These are phyloP conservation scores for Hyppa rectilinea DNA, from an alignment of 2,888 invertebrate species.

Conservation along the genomic window DNA sequence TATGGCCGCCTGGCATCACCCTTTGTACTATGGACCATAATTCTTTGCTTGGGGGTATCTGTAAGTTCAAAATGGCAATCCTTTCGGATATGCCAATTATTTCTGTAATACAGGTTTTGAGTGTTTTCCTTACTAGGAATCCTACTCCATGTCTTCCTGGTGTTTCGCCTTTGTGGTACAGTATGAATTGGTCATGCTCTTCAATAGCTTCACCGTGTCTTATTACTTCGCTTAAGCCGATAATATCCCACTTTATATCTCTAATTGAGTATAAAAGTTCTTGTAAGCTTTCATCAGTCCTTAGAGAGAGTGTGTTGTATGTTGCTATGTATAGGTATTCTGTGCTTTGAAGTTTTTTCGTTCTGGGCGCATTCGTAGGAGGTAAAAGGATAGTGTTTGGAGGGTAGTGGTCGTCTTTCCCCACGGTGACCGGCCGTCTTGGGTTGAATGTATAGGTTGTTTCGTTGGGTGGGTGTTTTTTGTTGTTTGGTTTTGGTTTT, in stretches of 20 bases:
- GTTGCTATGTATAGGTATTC: background rate
- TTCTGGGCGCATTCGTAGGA: background rate
- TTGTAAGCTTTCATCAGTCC: slow-evolving; percentile 13
- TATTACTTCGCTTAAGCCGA: slow-evolving; percentile 17
- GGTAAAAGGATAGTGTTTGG: background rate
- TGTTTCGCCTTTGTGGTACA: slow-evolving; percentile 12
- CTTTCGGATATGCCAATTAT: slow-evolving; percentile 15
- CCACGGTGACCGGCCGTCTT: slow-evolving; percentile 13
- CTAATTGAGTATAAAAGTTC: background rate
- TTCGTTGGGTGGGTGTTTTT: background rate
- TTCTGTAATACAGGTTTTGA: background rate
- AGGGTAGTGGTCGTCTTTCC: no score
- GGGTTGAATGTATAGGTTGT: background rate
- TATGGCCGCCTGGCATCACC: no score
- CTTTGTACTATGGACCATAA: slow-evolving; percentile 2
- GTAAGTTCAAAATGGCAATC: slow-evolving; percentile 5
- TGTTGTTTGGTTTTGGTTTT: background rate
- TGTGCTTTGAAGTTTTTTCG: background rate
- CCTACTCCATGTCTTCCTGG: slow-evolving; percentile 14
- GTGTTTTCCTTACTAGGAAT: background rate
- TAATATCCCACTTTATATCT: slow-evolving; percentile 7
- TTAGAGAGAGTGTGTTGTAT: slow-evolving; percentile 16
- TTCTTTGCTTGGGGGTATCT: background rate
- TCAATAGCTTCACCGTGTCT: slow-evolving; percentile 15
- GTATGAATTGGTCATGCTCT: background rate